Percentiles rank a stretch among this genome's conserved stretches.
Conservation (phyloP, 2,113 vertebrate genomes). For the Thinocorus orbignyianus region DNA sequence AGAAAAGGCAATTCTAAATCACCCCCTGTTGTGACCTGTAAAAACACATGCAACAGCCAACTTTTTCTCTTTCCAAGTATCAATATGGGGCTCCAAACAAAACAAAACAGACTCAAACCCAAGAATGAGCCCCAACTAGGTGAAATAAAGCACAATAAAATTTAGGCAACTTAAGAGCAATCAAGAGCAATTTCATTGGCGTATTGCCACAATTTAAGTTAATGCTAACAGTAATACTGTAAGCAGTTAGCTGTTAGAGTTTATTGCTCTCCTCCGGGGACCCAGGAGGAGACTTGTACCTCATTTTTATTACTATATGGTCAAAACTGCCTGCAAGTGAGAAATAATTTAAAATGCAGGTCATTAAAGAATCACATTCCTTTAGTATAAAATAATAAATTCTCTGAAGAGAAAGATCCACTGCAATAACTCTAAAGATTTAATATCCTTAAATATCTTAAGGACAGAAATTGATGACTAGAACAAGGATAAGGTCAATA, state of each 20-base stretch:
- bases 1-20: not conserved
- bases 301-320: slow-evolving; percentile 21
- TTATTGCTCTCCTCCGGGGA: not conserved
- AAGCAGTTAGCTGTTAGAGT: not conserved
- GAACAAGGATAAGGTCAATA: slow-evolving; percentile 39
- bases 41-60: not conserved
- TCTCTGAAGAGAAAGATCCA: not conserved
- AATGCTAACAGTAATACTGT: not conserved
- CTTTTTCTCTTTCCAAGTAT: not conserved
- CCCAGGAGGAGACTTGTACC: not conserved
- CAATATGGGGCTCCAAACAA: not conserved
- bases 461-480: slow-evolving; percentile 23
- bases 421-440: not conserved
- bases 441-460: slow-evolving; percentile 24
- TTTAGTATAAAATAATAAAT: slow-evolving; percentile 42
- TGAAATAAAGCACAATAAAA: not conserved
- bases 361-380: slow-evolving; percentile 20
- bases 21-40: not conserved
- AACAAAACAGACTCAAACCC: not conserved
- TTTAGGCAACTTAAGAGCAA: not conserved
- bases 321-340: slow-evolving; percentile 9
- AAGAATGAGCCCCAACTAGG: not conserved
- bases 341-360: slow-evolving; percentile 42
- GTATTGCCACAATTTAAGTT: not conserved
- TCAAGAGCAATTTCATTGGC: not conserved